These are phyloP conservation scores for Pycnonotus jocosus DNA, from an alignment of 2,113 vertebrate genomes.

Conservation along the genomic window DNA sequence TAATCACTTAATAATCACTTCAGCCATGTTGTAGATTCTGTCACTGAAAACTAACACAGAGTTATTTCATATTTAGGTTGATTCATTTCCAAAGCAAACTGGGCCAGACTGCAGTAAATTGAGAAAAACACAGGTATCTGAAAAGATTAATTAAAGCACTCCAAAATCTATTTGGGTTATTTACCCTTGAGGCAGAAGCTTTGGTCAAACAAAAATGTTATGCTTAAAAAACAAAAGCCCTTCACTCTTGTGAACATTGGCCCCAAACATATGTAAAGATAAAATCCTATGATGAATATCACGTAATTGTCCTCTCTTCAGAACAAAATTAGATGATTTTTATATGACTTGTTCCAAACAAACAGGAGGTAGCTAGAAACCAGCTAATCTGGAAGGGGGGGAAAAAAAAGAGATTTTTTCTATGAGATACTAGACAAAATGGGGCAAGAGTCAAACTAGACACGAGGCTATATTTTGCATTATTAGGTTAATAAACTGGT, in stretches of 20 bases:
- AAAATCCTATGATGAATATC: neutral
- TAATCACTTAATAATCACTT: neutral
- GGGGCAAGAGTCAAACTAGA: neutral
- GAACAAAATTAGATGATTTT: neutral
- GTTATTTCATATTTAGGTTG: neutral
- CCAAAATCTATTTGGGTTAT: neutral
- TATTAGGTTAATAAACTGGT: neutral
- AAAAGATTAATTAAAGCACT: slow-evolving; percentile 1
- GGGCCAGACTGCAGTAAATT: neutral
- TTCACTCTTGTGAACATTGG: neutral
- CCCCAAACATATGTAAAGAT: neutral
- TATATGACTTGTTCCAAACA: neutral
- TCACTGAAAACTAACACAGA: neutral
- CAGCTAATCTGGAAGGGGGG: neutral
- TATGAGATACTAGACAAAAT: neutral
- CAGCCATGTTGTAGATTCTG: neutral
- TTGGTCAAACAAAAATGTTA: neutral
- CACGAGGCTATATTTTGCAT: neutral
- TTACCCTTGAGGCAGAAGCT: neutral
- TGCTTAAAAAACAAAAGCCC: neutral
- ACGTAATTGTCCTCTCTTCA: neutral
- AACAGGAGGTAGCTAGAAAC: neutral
- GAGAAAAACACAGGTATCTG: neutral
- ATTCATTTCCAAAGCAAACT: neutral
- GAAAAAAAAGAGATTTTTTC: neutral